phyloP scores from a whole-genome alignment of 2,888 invertebrate genomes.

The Eristalis arbustorum region DNA sequence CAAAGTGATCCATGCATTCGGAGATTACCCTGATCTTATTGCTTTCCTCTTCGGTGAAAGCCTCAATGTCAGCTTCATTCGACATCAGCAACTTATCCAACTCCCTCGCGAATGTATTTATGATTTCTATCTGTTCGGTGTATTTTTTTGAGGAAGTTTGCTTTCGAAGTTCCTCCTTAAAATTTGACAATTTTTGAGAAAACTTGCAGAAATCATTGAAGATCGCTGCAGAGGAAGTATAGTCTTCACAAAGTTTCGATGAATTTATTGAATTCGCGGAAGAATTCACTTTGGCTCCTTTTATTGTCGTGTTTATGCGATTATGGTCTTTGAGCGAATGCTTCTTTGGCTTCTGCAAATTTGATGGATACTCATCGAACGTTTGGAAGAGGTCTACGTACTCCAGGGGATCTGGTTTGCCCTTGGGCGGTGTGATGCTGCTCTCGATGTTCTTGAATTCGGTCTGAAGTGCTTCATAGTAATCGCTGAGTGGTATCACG shows the following conservation, averaged over 20 bases:
- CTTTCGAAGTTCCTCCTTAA: constrained; percentile 69
- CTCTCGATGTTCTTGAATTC: constrained; percentile 71
- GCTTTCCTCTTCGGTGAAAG: constrained; percentile 73
- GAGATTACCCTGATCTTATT: constrained; percentile 71
- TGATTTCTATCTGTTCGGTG: constrained; percentile 71
- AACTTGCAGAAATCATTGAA: constrained; percentile 75
- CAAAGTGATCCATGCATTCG: constrained; percentile 74
- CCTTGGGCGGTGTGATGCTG: constrained; percentile 68
- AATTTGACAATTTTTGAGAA: constrained; percentile 72
- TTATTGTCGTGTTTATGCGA: constrained; percentile 72
- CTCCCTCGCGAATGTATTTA: constrained; percentile 75
- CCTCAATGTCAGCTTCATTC: constrained; percentile 65
- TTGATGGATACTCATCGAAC: constrained; percentile 76
- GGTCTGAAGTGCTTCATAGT: constrained; percentile 73
- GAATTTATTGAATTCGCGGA: constrained; percentile 59
- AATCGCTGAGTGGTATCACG: constrained; percentile 73
- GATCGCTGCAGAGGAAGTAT: constrained; percentile 71
- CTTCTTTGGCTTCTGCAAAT: constrained; percentile 73
- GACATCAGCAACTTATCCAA: constrained; percentile 74
- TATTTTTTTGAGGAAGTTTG: constrained; percentile 70
- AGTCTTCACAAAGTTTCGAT: constrained; percentile 62
- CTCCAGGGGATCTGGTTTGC: constrained; percentile 71
- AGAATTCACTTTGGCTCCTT: constrained; percentile 49
- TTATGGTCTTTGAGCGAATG: constrained; percentile 72
- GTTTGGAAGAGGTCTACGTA: constrained; percentile 75